These are phyloP conservation scores for Gymnosoma rotundatum DNA, from an alignment of 2,888 invertebrate species.

Conservation along the genomic window DNA sequence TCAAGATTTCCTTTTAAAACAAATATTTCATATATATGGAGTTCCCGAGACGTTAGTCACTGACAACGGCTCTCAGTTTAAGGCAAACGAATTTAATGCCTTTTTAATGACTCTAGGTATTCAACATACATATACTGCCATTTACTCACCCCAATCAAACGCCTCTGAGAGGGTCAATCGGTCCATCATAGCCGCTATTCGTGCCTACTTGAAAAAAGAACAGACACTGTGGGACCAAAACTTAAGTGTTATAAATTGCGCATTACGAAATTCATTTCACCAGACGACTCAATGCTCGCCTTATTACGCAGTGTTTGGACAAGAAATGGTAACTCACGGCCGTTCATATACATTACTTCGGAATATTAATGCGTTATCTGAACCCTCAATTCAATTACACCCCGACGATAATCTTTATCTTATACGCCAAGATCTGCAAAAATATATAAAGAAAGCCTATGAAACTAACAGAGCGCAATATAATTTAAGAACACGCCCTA, in stretches of 20 bases:
- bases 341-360: neutral
- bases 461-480: neutral
- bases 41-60: neutral
- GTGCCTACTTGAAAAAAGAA: neutral
- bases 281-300: neutral
- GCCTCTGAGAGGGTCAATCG: neutral
- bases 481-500: neutral
- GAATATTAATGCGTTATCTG: neutral
- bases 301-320: neutral
- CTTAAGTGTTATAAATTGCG: neutral
- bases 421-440: neutral
- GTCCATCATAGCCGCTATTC: neutral
- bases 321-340: neutral
- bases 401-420: neutral
- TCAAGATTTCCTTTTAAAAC: neutral
- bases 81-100: neutral
- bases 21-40: neutral
- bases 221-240: neutral
- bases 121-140: neutral
- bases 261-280: neutral
- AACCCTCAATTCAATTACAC: neutral
- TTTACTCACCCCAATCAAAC: neutral
- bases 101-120: neutral
- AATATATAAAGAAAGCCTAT: neutral
- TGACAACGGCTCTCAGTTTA: conserved; percentile 12